Percentiles rank a stretch among this genome's conserved stretches.
Evolutionary conservation across 2,797 vertebrate genomes (phyloP).

Genomic region (Gymnopithys bicolor): DNA sequence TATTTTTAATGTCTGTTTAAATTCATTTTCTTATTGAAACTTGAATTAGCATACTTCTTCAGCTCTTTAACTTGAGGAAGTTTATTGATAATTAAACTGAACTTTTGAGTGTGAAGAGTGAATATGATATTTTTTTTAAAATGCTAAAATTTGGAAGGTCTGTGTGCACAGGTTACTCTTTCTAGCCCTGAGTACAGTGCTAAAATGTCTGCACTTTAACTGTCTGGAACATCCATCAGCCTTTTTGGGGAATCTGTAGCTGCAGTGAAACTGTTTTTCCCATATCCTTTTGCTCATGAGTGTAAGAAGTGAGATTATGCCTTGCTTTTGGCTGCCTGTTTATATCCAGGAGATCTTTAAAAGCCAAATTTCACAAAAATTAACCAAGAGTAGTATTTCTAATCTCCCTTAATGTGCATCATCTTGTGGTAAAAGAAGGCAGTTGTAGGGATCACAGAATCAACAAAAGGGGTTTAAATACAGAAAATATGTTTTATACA

Average conservation of each 20-base stretch:
- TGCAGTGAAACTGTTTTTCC: neutral
- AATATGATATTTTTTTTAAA: neutral
- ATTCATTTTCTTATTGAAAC: constrained; percentile 28
- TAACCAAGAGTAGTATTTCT: neutral
- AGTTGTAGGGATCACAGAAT: neutral
- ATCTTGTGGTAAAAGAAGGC: neutral
- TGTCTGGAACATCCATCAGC: neutral
- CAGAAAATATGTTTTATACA: neutral
- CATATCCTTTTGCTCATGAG: neutral
- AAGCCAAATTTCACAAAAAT: neutral
- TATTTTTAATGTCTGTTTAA: constrained; percentile 65
- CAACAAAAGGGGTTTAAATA: neutral
- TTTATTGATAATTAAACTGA: neutral
- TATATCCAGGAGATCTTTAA: neutral
- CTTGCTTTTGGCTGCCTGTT: neutral
- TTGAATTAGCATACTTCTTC: constrained; percentile 4
- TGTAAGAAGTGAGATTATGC: neutral
- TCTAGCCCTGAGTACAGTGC: neutral
- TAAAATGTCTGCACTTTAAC: neutral
- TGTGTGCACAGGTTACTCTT: neutral
- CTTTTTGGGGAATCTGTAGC: neutral
- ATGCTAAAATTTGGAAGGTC: neutral
- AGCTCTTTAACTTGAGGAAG: neutral
- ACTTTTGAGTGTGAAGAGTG: neutral
- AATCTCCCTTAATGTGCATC: neutral